Percentiles rank a stretch among this genome's conserved stretches.
Evolutionary conservation across 53 echinoderm and acorn worm species (phyloP).

Genomic region (Paracentrotus lividus): DNA sequence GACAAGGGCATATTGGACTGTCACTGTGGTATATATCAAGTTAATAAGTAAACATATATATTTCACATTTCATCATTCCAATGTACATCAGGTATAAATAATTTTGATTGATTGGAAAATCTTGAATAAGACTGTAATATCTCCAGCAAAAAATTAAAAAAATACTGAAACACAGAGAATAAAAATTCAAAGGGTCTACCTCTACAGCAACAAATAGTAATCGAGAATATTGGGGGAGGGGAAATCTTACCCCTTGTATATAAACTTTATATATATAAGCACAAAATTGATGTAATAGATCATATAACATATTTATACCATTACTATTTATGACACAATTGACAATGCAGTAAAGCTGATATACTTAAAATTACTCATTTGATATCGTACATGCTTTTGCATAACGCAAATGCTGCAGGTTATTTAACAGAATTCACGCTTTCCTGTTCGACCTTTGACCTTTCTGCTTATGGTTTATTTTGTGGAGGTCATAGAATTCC

Average conservation of each 20-base stretch:
- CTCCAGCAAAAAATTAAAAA: background rate
- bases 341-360: too few species aligned
- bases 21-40: background rate
- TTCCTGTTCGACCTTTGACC: background rate
- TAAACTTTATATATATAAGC: background rate
- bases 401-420: too few species aligned
- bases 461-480: too few species aligned
- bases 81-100: background rate
- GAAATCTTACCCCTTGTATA: background rate
- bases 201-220: background rate
- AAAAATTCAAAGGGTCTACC: background rate
- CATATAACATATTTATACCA: background rate
- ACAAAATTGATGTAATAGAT: background rate
- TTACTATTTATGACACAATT: background rate
- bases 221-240: background rate
- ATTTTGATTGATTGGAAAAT: background rate
- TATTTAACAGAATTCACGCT: background rate
- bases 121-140: background rate
- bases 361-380: too few species aligned
- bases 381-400: too few species aligned
- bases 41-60: too few species aligned
- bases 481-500: too few species aligned
- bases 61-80: constrained; percentile 7
- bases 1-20: background rate
- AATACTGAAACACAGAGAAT: background rate